Evolutionary conservation across 2,888 invertebrate species (phyloP).

Genomic region (Timema cristinae): DNA sequence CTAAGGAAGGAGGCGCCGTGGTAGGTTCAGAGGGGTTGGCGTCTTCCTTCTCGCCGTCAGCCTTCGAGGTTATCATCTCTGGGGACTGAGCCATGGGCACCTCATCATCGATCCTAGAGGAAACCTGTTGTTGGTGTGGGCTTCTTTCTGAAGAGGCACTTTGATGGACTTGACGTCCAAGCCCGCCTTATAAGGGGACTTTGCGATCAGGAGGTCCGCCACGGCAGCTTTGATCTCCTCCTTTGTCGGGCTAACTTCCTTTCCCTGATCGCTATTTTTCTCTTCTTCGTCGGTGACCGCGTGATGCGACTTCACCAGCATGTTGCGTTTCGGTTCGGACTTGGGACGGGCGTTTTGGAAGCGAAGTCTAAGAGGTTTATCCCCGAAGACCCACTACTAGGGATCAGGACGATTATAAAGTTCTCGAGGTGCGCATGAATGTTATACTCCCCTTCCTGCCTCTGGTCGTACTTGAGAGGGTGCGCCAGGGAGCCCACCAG

Average conservation of each 20-base stretch:
- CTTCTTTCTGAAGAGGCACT: too few relatives aligned
- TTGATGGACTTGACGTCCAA: too few relatives aligned
- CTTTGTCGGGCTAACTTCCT: too few relatives aligned
- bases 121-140: too few relatives aligned
- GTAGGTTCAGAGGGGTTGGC: too few relatives aligned
- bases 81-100: too few relatives aligned
- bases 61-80: too few relatives aligned
- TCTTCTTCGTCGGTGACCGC: conserved; percentile 41
- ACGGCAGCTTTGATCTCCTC: conserved; percentile 3
- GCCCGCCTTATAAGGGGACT: too few relatives aligned
- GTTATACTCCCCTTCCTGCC: conserved; percentile 73
- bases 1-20: too few relatives aligned
- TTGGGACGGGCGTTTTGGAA: conserved; percentile 53
- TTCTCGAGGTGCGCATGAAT: conserved; percentile 71
- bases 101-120: too few relatives aligned
- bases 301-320: conserved; percentile 47
- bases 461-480: conserved; percentile 58
- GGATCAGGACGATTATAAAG: conserved; percentile 63
- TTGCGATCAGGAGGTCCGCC: neutral
- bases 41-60: too few relatives aligned
- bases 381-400: conserved; percentile 47
- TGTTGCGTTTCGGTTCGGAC: too few relatives aligned
- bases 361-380: conserved; percentile 36
- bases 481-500: conserved; percentile 27
- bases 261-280: neutral